A percentile compares a stretch with the other conserved stretches of the same genome.
These are phyloP conservation scores for Tetranychus truncatus DNA, from an alignment of 2,888 invertebrate species.

Conservation along the genomic window DNA sequence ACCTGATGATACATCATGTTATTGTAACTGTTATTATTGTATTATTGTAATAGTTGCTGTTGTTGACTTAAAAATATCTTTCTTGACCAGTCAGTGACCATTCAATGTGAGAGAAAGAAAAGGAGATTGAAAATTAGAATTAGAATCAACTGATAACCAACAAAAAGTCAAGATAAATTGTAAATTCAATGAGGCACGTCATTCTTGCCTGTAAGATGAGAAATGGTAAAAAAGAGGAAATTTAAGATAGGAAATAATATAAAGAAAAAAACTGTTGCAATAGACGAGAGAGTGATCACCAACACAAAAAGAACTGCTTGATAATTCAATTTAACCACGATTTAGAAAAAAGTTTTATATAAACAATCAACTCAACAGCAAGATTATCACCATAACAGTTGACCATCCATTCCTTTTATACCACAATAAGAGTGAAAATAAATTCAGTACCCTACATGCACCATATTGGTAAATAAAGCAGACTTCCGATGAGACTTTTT, in stretches of 20 bases:
- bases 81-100: neutral
- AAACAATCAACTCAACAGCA: no score
- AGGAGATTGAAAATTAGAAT: neutral
- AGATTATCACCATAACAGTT: no score
- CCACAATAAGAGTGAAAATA: no score
- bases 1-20: neutral
- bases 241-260: neutral
- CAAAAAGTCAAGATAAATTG: neutral
- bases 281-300: no score
- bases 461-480: no score
- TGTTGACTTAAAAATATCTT: neutral
- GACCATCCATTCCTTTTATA: no score
- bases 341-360: no score
- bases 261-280: neutral
- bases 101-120: neutral
- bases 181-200: neutral
- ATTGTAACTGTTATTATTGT: no score
- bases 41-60: neutral
- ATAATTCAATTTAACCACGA: no score
- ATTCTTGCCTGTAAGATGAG: neutral
- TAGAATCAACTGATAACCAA: neutral
- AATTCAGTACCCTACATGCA: no score
- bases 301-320: no score
- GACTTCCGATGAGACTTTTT: no score
- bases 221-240: neutral